Evolutionary conservation across 1,140 invertebrate genomes (phyloP), one percentile per base, ranked within the genome.

Genomic region (Drosophila baimaii): DNA sequence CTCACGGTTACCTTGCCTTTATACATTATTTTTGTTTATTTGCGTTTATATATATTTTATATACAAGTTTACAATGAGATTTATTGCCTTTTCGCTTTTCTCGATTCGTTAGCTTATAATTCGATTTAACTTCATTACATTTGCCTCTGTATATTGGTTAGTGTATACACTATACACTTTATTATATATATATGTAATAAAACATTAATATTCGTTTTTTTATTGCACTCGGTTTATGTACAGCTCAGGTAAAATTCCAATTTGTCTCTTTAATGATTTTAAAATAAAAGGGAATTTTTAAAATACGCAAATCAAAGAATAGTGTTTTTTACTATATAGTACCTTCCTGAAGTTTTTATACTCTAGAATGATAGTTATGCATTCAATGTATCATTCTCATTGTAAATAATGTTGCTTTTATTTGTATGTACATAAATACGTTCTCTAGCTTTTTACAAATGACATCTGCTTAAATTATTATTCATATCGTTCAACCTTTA

Each of bases 1-100:
- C 1, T 5, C 19, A 21, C 15, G 9, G 12, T 29, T 39, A 10
- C 12, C 15, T 29, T 63, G 59, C 54, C 39, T 69, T 86, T 79
- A 62, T 86, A 86, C 75, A 86, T 74, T 70, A 78, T 74, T 78
- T 46, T 66, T 56, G 43, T 81, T 86, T 86, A 88, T 86, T 86
- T 88, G 82, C 82, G 64, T 86, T 86, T 81, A 86, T 82, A 86
- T 82, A 82, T 71, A 73, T 86, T 79, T 73, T 86, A 86, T 86
- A 77, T 88, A 86, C 83, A 86, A 88, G 78, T 86, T 82, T 88
- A 86, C 83, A 86, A 79, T 82, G 62, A 81, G 62, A 75, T 78
- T 81, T 78, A 75, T 79, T 81, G 74, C 33, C 64, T 47, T 71
- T 75, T 64, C 63, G 41, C 41, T 64, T 56, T 65, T 46, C 61